These are phyloP conservation scores for Dicroscelio sp. DNA, from an alignment of 2,888 invertebrate genomes.

Conservation along the genomic window DNA sequence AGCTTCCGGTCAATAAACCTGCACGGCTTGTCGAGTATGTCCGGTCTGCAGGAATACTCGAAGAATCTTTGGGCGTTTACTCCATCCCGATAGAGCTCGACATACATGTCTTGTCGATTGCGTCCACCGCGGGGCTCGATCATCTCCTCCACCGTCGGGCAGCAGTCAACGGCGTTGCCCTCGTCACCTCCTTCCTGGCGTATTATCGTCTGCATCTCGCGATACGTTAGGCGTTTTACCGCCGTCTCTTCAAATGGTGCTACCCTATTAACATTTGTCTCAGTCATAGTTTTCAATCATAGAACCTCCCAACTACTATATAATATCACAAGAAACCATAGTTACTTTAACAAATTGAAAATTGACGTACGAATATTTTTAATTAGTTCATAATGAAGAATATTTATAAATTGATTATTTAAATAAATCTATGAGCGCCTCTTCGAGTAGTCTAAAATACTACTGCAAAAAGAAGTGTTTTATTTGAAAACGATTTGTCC, in stretches of 20 bases:
- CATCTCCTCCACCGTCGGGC: conserved; percentile 95
- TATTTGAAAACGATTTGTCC: too few relatives aligned
- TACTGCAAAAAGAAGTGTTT: too few relatives aligned
- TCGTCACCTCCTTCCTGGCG: conserved; percentile 92
- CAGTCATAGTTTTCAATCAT: too few relatives aligned
- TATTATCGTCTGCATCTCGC: conserved; percentile 94
- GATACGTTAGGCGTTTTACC: conserved; percentile 93
- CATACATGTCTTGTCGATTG: conserved; percentile 94
- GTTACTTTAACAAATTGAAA: too few relatives aligned
- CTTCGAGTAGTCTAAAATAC: too few relatives aligned
- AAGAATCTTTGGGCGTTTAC: conserved; percentile 95
- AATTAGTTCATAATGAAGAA: too few relatives aligned
- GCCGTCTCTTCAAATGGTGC: conserved; percentile 91
- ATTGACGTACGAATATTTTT: too few relatives aligned
- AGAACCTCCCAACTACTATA: too few relatives aligned
- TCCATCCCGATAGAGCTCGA: conserved; percentile 95
- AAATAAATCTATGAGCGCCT: too few relatives aligned
- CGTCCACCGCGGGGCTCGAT: conserved; percentile 95
- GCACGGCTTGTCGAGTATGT: conserved; percentile 95
- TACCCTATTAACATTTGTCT: conserved; percentile 77
- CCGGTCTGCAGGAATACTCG: conserved; percentile 95
- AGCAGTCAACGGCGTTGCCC: conserved; percentile 94
- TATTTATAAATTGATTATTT: too few relatives aligned
- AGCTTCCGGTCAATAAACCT: conserved; percentile 95
- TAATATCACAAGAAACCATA: too few relatives aligned